phyloP scores from a whole-genome alignment of 2,113 vertebrate species.

The Eolophus roseicapilla region DNA sequence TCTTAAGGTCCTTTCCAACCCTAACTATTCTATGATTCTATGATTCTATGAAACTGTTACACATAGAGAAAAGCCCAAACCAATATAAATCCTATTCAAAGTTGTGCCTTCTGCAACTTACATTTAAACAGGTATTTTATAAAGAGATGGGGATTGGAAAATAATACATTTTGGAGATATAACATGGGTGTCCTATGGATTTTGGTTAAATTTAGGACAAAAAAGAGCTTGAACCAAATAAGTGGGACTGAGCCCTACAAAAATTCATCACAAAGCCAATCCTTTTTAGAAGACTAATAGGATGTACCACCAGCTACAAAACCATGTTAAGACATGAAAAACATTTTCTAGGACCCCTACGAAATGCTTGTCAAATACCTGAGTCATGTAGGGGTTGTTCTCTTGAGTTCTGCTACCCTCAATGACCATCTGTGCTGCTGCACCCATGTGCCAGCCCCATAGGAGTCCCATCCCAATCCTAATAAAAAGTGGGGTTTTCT shows the following conservation, averaged over 20 bases:
- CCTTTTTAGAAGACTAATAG: neutral
- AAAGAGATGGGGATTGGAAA: neutral
- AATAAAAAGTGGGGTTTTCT: neutral
- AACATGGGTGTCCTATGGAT: neutral
- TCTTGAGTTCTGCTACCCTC: neutral
- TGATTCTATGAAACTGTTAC: neutral
- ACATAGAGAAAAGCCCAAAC: neutral
- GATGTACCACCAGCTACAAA: neutral
- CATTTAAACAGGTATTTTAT: neutral
- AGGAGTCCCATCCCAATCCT: neutral
- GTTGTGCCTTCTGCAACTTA: neutral
- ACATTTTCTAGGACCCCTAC: neutral
- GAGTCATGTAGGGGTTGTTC: neutral
- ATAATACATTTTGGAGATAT: neutral
- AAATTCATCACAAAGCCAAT: neutral
- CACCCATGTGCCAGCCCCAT: neutral
- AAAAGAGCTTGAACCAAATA: neutral
- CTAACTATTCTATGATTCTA: neutral
- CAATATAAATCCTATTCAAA: neutral
- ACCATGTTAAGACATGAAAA: neutral
- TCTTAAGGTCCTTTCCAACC: neutral
- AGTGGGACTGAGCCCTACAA: neutral
- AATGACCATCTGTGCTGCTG: neutral
- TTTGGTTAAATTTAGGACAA: neutral
- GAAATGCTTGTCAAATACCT: neutral